These are phyloP conservation scores for Sinotaia quadrata DNA, from an alignment of 2,888 invertebrate genomes.

Conservation along the genomic window DNA sequence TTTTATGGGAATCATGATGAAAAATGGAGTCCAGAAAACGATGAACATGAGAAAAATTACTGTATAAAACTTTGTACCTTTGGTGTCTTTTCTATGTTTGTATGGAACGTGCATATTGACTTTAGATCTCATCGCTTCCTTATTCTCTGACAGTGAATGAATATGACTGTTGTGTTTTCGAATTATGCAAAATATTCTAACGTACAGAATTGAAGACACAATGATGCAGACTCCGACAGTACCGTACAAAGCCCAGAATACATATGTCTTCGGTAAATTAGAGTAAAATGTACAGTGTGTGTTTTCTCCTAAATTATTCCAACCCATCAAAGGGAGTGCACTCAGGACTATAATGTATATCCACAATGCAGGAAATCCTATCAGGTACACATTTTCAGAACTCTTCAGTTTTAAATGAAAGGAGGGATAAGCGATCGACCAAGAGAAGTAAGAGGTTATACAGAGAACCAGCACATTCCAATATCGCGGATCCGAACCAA, in stretches of 20 bases:
- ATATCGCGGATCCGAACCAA: conserved; percentile 38
- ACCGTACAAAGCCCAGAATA: conserved; percentile 35
- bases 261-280: conserved; percentile 38
- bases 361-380: conserved; percentile 39
- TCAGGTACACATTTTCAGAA: conserved; percentile 33
- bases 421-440: conserved; percentile 47
- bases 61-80: conserved; percentile 39
- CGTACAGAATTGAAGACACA: conserved; percentile 37
- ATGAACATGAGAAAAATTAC: conserved; percentile 44
- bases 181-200: conserved; percentile 40
- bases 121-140: conserved; percentile 36
- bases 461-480: conserved; percentile 42
- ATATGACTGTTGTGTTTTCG: conserved; percentile 29
- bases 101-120: too few species aligned
- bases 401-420: conserved; percentile 36
- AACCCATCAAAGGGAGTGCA: conserved; percentile 39
- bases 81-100: too few species aligned
- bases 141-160: conserved; percentile 3
- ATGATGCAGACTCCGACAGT: conserved; percentile 35
- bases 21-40: conserved; percentile 49
- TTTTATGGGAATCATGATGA: conserved; percentile 39
- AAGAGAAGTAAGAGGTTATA: conserved; percentile 43
- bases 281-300: conserved; percentile 40
- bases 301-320: conserved; percentile 35
- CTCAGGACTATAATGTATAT: conserved; percentile 37